A percentile compares a stretch with the other conserved stretches of the same genome.
phyloP scores from a whole-genome alignment of 2,113 vertebrate genomes.

The Rattus rattus region DNA sequence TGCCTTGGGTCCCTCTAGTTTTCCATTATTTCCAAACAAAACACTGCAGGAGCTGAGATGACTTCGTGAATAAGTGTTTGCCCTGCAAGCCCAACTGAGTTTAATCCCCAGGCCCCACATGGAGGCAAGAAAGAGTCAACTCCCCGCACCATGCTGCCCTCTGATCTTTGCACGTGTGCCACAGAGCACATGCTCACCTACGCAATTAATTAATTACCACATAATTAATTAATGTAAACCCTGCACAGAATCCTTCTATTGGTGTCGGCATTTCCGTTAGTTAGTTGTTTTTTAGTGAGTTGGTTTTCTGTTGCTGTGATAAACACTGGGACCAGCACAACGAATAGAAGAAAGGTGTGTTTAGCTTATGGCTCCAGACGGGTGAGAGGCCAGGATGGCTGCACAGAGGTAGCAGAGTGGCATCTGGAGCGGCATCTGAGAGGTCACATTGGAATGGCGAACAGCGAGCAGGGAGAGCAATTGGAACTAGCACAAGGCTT shows the following conservation, averaged over 20 bases:
- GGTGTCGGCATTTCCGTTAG: neutral
- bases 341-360: neutral
- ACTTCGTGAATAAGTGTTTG: neutral
- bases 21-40: neutral
- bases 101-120: neutral
- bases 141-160: neutral
- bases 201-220: neutral
- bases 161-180: neutral
- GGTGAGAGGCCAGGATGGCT: no score
- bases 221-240: neutral
- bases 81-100: neutral
- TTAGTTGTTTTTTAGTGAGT: neutral
- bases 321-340: neutral
- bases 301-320: neutral
- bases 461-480: neutral
- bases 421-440: neutral
- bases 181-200: neutral
- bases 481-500: neutral
- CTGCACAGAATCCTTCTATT: neutral
- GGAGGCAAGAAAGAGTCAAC: neutral
- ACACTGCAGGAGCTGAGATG: neutral
- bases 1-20: neutral
- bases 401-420: neutral
- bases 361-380: neutral
- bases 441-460: neutral